A percentile compares a stretch with the other conserved stretches of the same genome.
Evolutionary conservation across 2,888 invertebrate species (phyloP).

Genomic region (Tubulanus polymorphus): DNA sequence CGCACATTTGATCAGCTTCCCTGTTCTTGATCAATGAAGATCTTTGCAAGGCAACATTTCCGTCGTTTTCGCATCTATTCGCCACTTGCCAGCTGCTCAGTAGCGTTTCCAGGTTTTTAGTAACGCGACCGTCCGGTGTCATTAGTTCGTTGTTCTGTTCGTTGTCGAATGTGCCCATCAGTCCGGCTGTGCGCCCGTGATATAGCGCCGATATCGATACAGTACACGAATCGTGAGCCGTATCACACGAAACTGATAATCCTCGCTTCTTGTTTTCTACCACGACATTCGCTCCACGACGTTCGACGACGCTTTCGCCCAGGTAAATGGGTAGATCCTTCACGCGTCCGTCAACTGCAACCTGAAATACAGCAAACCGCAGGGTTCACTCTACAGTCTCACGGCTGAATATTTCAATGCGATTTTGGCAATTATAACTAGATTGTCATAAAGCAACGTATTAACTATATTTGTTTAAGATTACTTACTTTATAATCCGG

Average conservation of each 20-base stretch:
- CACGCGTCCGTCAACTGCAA: conserved; percentile 62
- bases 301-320: conserved; percentile 45
- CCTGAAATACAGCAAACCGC: no score
- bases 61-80: conserved; percentile 23
- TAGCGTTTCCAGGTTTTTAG: conserved; percentile 63
- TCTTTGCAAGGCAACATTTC: conserved; percentile 30
- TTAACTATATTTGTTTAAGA: no score
- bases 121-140: conserved; percentile 60
- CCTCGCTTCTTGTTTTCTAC: conserved; percentile 57
- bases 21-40: no score
- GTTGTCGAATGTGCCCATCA: conserved; percentile 86
- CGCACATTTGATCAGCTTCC: conserved; percentile 60
- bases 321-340: conserved; percentile 66
- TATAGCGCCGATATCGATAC: conserved; percentile 81
- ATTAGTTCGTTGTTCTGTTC: conserved; percentile 78
- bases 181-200: conserved; percentile 80
- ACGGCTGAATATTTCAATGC: no score
- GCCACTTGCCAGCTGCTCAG: conserved; percentile 67
- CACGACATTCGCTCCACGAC: conserved; percentile 47
- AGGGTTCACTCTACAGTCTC: no score
- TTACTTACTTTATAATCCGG: conserved; percentile 28
- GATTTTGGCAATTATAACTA: no score
- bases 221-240: conserved; percentile 53
- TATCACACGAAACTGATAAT: conserved; percentile 51
- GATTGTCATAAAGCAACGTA: no score